Percentiles rank a stretch among this genome's conserved stretches.
phyloP scores from a whole-genome alignment of 2,888 invertebrate genomes.

The Choreutis nemorana region DNA sequence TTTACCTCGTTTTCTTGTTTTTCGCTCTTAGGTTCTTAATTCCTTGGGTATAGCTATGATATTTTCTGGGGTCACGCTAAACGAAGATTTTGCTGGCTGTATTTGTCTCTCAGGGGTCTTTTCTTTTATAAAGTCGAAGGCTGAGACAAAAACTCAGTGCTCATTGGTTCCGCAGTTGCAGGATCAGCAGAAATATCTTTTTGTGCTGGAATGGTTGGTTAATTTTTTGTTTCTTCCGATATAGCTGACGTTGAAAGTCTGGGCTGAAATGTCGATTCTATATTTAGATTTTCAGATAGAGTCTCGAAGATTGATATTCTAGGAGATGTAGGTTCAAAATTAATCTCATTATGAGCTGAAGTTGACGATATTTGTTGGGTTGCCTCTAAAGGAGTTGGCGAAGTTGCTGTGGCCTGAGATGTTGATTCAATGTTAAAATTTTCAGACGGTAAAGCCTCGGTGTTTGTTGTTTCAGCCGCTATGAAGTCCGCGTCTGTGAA shows the following conservation, averaged over 20 bases:
- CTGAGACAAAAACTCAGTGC: too few species aligned
- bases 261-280: slow-evolving; percentile 6
- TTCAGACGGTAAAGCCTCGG: too few species aligned
- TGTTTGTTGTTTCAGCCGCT: slow-evolving; percentile 10
- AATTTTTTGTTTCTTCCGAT: slow-evolving; percentile 2
- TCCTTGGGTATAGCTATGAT: slow-evolving; percentile 5
- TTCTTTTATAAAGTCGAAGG: slow-evolving; percentile 4
- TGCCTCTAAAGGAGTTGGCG: slow-evolving; percentile 2
- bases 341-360: slow-evolving; percentile 3
- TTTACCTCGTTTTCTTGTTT: slow-evolving; percentile 9
- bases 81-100: slow-evolving; percentile 3
- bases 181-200: too few species aligned
- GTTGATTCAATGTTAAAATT: too few species aligned
- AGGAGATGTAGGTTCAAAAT: slow-evolving; percentile 4
- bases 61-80: slow-evolving; percentile 5
- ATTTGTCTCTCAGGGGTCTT: slow-evolving; percentile 3
- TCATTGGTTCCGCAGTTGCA: too few species aligned
- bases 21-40: slow-evolving; percentile 6
- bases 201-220: slow-evolving; percentile 3
- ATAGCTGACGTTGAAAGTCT: slow-evolving; percentile 6
- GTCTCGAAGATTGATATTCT: slow-evolving; percentile 5
- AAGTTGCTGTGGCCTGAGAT: slow-evolving; percentile 3
- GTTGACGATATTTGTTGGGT: slow-evolving; percentile 2
- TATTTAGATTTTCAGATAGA: slow-evolving; percentile 5
- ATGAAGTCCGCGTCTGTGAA: slow-evolving; percentile 15